phyloP scores from a whole-genome alignment of 2,113 vertebrate genomes.

The Strigops habroptila region DNA sequence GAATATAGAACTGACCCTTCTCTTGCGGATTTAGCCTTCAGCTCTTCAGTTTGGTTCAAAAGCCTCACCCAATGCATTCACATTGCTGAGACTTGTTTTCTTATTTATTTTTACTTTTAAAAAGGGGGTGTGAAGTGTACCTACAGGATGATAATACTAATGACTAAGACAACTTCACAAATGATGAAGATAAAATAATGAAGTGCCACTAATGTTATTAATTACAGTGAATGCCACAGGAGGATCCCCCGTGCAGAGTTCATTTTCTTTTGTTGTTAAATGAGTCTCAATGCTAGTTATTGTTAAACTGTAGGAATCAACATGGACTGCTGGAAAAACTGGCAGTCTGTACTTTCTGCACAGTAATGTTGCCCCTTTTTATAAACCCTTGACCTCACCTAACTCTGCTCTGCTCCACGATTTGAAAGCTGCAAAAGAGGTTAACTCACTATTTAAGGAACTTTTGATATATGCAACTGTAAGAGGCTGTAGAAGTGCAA shows the following conservation, averaged over 20 bases:
- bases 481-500: neutral
- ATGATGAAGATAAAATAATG: conserved; percentile 34
- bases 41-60: neutral
- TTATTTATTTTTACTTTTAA: neutral
- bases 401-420: neutral
- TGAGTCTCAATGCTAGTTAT: neutral
- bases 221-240: conserved; percentile 18
- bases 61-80: neutral
- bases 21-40: neutral
- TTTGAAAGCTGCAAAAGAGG: neutral
- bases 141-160: neutral
- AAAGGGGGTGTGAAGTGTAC: neutral
- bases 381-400: neutral
- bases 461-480: neutral
- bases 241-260: neutral
- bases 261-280: conserved; percentile 52
- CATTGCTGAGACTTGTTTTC: neutral
- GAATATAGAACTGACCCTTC: neutral
- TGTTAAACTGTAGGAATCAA: conserved; percentile 38
- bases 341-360: conserved; percentile 5
- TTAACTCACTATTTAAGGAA: neutral
- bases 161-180: neutral
- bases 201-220: conserved; percentile 16
- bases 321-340: neutral
- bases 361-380: neutral